Conservation (phyloP, 37 sponge, comb jelly and placozoan species). For the Haliclona indistincta region DNA sequence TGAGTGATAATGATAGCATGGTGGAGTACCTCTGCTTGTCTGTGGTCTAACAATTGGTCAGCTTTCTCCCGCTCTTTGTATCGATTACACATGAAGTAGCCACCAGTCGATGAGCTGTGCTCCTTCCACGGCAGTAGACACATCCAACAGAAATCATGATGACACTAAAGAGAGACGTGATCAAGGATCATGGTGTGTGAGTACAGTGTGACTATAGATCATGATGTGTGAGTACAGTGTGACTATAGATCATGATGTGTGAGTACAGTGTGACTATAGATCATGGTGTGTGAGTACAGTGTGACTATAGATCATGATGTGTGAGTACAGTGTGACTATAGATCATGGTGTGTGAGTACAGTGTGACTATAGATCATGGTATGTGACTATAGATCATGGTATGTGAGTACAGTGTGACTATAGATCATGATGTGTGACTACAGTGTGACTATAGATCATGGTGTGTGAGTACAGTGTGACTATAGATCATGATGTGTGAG, state of each 20-base stretch:
- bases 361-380: too few species aligned
- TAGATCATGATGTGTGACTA: background rate
- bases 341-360: background rate
- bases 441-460: background rate
- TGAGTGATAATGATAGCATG: too few species aligned
- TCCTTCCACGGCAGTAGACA: constrained; percentile 83
- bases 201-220: background rate
- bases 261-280: background rate
- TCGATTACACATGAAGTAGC: constrained; percentile 83
- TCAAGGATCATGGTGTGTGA: background rate
- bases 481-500: background rate
- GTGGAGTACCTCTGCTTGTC: constrained; percentile 34
- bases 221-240: background rate
- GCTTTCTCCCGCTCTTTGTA: constrained; percentile 48
- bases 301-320: background rate
- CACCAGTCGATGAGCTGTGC: constrained; percentile 88
- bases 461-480: background rate
- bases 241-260: background rate
- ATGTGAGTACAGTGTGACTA: background rate
- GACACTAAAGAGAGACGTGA: constrained; percentile 49
- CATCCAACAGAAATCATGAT: constrained; percentile 93
- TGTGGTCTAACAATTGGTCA: constrained; percentile 47
- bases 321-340: background rate
- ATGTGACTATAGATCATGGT: background rate
- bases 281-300: background rate